phyloP scores from a whole-genome alignment of 2,113 vertebrate genomes.

The Cinclus mexicanus region DNA sequence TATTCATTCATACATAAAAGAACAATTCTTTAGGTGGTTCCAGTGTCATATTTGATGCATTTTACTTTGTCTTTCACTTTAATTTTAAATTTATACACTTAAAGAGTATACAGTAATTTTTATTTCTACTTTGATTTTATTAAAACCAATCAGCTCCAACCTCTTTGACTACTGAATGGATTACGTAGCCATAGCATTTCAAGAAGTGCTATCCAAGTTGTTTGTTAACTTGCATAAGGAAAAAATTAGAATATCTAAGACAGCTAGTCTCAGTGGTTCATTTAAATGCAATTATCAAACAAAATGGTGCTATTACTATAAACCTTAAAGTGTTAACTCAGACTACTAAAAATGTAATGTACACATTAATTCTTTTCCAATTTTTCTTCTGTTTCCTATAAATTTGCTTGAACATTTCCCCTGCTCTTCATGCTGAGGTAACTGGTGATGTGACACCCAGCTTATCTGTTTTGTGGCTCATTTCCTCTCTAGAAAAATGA shows the following conservation, averaged over 20 bases:
- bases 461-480: neutral
- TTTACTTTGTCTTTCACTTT: neutral
- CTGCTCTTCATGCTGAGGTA: neutral
- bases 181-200: neutral
- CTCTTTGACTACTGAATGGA: slow-evolving; percentile 10
- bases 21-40: neutral
- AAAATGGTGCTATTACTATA: neutral
- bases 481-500: slow-evolving; percentile 1
- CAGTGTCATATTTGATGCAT: neutral
- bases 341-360: neutral
- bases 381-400: neutral
- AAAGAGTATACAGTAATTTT: neutral
- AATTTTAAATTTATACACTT: neutral
- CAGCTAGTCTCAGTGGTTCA: neutral
- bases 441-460: neutral
- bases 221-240: neutral
- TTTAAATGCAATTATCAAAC: slow-evolving; percentile 10
- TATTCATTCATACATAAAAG: neutral
- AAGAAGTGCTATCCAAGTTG: neutral
- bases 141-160: neutral
- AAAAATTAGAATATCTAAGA: slow-evolving; percentile 4
- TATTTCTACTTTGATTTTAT: neutral
- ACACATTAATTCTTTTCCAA: neutral
- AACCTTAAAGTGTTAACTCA: neutral
- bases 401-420: neutral